Percentiles rank a stretch among this genome's conserved stretches.
These are phyloP conservation scores for Tenthredo amoena DNA, from an alignment of 2,888 invertebrate species.

Conservation along the genomic window DNA sequence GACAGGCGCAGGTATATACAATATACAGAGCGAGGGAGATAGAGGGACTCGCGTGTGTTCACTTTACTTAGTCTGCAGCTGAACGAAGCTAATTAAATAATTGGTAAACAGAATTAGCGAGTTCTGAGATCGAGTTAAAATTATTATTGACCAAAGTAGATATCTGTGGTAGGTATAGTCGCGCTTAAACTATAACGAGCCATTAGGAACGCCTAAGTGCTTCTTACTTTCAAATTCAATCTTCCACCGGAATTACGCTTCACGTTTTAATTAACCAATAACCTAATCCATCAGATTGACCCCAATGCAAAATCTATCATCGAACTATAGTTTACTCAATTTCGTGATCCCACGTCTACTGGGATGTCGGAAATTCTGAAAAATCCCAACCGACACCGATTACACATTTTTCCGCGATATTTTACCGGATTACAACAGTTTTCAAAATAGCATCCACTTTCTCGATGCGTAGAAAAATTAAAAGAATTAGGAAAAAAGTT, in stretches of 20 bases:
- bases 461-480: no score
- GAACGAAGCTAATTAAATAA: constrained; percentile 30
- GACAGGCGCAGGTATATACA: not conserved
- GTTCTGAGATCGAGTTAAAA: constrained; percentile 37
- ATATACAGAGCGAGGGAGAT: not conserved
- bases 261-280: constrained; percentile 33
- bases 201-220: constrained; percentile 38
- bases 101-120: constrained; percentile 42
- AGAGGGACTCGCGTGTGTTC: not conserved
- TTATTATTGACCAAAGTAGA: constrained; percentile 41
- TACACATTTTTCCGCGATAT: not conserved
- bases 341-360: not conserved
- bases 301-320: not conserved
- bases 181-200: constrained; percentile 27
- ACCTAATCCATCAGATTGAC: constrained; percentile 29
- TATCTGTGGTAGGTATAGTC: constrained; percentile 15
- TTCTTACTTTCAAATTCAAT: constrained; percentile 42
- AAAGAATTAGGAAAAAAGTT: not conserved
- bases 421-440: no score
- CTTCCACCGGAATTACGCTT: not conserved
- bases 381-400: not conserved
- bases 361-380: no score
- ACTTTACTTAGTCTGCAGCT: constrained; percentile 36
- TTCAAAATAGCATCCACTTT: no score
- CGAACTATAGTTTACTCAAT: not conserved